Evolutionary conservation across 2,888 invertebrate species (phyloP).

Genomic region (Elaeidobius kamerunicus): DNA sequence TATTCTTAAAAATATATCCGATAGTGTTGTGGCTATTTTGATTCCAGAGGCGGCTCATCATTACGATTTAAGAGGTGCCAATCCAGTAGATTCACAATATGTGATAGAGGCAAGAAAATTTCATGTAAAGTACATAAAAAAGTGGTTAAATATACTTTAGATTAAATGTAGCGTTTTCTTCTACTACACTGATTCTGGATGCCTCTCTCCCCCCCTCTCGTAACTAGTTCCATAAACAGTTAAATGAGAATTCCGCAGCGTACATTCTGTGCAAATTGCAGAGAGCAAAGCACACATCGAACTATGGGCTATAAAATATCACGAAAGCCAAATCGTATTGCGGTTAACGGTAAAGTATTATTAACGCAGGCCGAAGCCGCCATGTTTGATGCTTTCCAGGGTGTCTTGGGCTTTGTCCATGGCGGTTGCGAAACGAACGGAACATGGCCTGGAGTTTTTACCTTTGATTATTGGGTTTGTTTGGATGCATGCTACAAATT

Average conservation of each 20-base stretch:
- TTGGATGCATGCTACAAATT: neutral
- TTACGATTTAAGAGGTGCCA: constrained; percentile 69
- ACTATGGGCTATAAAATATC: constrained; percentile 45
- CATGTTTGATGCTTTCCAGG: constrained; percentile 8
- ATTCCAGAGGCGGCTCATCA: constrained; percentile 86
- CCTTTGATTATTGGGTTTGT: no score
- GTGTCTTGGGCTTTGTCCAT: constrained; percentile 18
- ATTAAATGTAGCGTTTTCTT: constrained; percentile 1
- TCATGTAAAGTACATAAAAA: constrained; percentile 59
- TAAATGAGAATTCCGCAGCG: constrained; percentile 50
- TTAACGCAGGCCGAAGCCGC: constrained; percentile 7
- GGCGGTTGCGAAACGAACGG: neutral
- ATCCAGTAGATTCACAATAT: constrained; percentile 62
- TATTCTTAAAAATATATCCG: constrained; percentile 65
- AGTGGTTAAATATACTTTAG: constrained; percentile 52
- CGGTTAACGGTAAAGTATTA: constrained; percentile 24
- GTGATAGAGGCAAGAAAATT: constrained; percentile 61
- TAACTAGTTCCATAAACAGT: constrained; percentile 51
- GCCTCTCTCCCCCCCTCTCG: constrained; percentile 37
- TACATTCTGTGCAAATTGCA: constrained; percentile 51
- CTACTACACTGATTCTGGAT: no score
- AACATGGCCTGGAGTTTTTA: no score
- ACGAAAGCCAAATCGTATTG: constrained; percentile 30
- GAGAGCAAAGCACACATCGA: constrained; percentile 51
- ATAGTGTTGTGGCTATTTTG: constrained; percentile 63